A percentile compares a stretch with the other conserved stretches of the same genome.
Evolutionary conservation across 2,113 vertebrate genomes (phyloP).

Genomic region (Illadopsis cleaveri): DNA sequence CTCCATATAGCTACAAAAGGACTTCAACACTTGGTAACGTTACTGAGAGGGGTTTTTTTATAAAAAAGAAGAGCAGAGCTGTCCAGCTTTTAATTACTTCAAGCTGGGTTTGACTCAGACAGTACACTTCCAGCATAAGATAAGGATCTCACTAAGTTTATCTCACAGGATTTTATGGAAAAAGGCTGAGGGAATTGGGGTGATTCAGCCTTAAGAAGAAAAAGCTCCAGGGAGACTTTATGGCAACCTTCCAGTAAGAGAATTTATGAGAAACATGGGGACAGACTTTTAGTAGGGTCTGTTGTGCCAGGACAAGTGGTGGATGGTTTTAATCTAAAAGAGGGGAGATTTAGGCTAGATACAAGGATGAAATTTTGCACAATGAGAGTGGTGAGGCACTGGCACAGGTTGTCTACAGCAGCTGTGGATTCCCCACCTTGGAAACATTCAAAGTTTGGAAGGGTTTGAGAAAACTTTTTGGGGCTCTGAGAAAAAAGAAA

Average conservation of each 20-base stretch:
- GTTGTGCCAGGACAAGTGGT: neutral
- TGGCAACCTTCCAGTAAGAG: neutral
- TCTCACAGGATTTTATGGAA: neutral
- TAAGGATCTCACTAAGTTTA: neutral
- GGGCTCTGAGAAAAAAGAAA: neutral
- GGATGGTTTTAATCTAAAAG: neutral
- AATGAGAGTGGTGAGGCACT: neutral
- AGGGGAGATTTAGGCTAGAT: neutral
- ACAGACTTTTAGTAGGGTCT: neutral
- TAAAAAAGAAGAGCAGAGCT: neutral
- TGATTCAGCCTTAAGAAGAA: neutral
- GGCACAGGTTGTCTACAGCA: neutral
- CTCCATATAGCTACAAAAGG: neutral
- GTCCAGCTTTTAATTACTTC: neutral
- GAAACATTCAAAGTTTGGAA: neutral
- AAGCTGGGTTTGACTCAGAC: neutral
- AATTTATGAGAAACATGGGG: neutral
- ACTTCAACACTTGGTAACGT: neutral
- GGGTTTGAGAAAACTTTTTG: too few relatives aligned
- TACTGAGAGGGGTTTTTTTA: too few relatives aligned
- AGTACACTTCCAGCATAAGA: neutral
- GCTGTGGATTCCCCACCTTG: neutral
- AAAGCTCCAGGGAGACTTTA: neutral
- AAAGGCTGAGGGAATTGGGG: neutral
- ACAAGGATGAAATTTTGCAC: neutral